Evolutionary conservation across 2,888 invertebrate species (phyloP).

Genomic region (Lepidonotus clava): DNA sequence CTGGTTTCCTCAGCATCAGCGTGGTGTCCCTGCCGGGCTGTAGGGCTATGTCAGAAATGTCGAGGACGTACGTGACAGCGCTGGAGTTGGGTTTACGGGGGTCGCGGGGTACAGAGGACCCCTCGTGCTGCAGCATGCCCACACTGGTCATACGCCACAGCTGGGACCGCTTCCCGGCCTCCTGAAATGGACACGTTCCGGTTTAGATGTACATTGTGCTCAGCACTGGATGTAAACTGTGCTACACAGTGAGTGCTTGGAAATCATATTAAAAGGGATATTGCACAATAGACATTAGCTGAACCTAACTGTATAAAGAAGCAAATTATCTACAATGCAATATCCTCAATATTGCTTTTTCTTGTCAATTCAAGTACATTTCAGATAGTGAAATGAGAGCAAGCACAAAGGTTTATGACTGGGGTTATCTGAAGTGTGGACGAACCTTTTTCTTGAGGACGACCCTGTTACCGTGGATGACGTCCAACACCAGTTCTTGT

Average conservation of each 20-base stretch:
- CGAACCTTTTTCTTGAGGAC: constrained; percentile 77
- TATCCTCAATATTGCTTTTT: too few relatives aligned
- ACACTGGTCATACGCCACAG: constrained; percentile 95
- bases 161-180: constrained; percentile 84
- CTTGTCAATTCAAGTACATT: too few relatives aligned
- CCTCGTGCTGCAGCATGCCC: constrained; percentile 96
- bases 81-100: constrained; percentile 76
- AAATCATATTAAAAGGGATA: too few relatives aligned
- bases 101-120: constrained; percentile 84
- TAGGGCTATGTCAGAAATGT: constrained; percentile 92
- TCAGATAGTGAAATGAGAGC: too few relatives aligned
- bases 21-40: constrained; percentile 87
- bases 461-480: constrained; percentile 81
- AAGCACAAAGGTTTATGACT: too few relatives aligned
- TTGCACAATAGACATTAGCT: too few relatives aligned
- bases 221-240: too few relatives aligned
- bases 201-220: too few relatives aligned
- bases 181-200: constrained; percentile 67
- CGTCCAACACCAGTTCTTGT: constrained; percentile 89
- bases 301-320: too few relatives aligned
- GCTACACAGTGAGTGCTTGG: too few relatives aligned
- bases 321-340: too few relatives aligned
- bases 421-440: too few relatives aligned
- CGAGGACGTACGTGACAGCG: constrained; percentile 85
- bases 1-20: constrained; percentile 90